These are phyloP conservation scores for Nebria ingens DNA, from an alignment of 1,140 invertebrate genomes.

Conservation along the genomic window DNA sequence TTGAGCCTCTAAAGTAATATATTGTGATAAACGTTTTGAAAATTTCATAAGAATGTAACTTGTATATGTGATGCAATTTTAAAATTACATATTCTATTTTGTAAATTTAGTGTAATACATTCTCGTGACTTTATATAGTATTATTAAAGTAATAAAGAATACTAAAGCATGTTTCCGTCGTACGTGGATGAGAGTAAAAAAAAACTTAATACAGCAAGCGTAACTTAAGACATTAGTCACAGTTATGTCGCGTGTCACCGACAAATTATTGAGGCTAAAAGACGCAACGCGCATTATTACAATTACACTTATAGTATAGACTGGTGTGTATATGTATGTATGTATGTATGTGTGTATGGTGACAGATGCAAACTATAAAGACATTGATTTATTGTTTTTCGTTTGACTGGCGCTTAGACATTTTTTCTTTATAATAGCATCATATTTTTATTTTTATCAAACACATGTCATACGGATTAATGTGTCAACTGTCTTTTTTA, in stretches of 20 bases:
- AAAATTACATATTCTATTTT: too few species aligned
- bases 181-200: background rate
- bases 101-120: background rate
- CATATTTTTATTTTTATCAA: background rate
- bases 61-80: too few species aligned
- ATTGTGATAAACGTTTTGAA: too few species aligned
- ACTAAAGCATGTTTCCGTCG: background rate
- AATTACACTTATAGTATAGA: slow-evolving; percentile 1
- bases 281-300: background rate
- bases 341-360: too few species aligned
- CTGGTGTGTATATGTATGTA: too few species aligned
- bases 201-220: background rate
- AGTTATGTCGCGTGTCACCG: background rate
- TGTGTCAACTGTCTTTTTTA: slow-evolving; percentile 1
- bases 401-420: background rate
- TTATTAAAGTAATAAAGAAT: background rate
- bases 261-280: slow-evolving; percentile 2
- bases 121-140: background rate
- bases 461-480: background rate
- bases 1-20: too few species aligned
- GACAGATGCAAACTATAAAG: background rate
- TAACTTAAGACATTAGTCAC: background rate
- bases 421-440: background rate
- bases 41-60: too few species aligned
- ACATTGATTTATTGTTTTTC: background rate